Evolutionary conservation across 2,113 vertebrate species (phyloP), one percentile per base, ranked within the genome.

Genomic region (Lycocorax pyrrhopterus): DNA sequence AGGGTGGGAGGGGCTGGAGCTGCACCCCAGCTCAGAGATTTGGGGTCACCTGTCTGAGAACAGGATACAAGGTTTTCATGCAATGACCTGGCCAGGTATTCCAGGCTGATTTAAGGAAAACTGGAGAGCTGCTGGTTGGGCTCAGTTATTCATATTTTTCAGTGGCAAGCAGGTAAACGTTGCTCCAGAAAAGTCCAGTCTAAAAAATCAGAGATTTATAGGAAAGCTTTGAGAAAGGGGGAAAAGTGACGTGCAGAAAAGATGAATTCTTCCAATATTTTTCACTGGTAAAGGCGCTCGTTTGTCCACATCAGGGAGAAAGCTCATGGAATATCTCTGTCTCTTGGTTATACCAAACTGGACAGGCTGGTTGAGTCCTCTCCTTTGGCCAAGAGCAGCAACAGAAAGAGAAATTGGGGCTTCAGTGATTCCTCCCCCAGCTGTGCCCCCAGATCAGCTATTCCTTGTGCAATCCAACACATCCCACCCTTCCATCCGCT

Each of bases 141-240:
- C 20, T 64, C 77, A 32, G 4, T 55, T 4, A 8, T 43, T 84
- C 18, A 0, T 4, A 5, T 25, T 74, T 87, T 33, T 21, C 10
- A 33, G 35, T 32, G n/a, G 30, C 18, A 52, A 51, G 17, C 7
- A 6, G 23, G 17, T 16, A 62, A 66, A 39, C 0, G 0, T 52
- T 47, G 22, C 25, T 76, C 35, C 16, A 56, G 47, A 47, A 64
- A 59, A 18, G 7, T 15, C 32, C 39, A 13, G 13, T 30, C 11
- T 47, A 17, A 67, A 32, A 82, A 75, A 21, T 5, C 23, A 12
- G 4, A 25, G 37, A 27, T 85, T 73, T 79, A 10, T 9, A 73
- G 30, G 62, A 52, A 59, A 76, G 55, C 9, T 87, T 78, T 35
- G 18, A 72, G 74, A 46, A 67, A 90, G 6, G 44, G 25, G 13